A percentile compares a stretch with the other conserved stretches of the same genome.
phyloP scores from a whole-genome alignment of 2,113 vertebrate genomes.

The Scophthalmus maximus region DNA sequence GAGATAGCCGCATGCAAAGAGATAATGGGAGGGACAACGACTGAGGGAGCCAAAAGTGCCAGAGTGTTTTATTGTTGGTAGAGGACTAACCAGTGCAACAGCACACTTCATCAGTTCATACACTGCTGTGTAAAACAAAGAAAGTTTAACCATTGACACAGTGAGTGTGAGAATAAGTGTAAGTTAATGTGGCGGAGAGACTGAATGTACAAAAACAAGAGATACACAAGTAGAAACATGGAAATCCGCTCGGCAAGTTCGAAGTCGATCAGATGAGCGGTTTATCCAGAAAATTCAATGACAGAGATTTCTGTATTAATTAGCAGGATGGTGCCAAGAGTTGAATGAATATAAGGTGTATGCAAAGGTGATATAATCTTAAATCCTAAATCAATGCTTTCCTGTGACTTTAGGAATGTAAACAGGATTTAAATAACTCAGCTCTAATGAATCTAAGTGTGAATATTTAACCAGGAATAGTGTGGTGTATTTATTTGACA shows the following conservation, averaged over 20 bases:
- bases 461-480: conserved; percentile 7
- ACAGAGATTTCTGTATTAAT: neutral
- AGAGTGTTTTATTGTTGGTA: too few species aligned
- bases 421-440: conserved; percentile 21
- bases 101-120: too few species aligned
- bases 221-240: neutral
- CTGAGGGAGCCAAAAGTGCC: too few species aligned
- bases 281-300: too few species aligned
- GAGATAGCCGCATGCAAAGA: neutral
- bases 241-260: neutral
- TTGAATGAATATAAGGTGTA: neutral
- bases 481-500: conserved; percentile 50
- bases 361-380: neutral
- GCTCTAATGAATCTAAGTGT: conserved; percentile 18
- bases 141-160: neutral
- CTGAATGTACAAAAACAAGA: conserved; percentile 3
- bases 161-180: neutral
- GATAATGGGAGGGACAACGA: neutral
- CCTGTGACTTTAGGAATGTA: conserved; percentile 42
- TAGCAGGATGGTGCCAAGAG: neutral
- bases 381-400: neutral
- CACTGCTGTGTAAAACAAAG: neutral
- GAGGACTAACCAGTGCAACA: too few species aligned
- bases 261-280: neutral
- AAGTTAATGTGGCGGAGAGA: neutral